phyloP scores from a whole-genome alignment of 2,888 invertebrate species.

The Aphelenchoides bicaudatus region DNA sequence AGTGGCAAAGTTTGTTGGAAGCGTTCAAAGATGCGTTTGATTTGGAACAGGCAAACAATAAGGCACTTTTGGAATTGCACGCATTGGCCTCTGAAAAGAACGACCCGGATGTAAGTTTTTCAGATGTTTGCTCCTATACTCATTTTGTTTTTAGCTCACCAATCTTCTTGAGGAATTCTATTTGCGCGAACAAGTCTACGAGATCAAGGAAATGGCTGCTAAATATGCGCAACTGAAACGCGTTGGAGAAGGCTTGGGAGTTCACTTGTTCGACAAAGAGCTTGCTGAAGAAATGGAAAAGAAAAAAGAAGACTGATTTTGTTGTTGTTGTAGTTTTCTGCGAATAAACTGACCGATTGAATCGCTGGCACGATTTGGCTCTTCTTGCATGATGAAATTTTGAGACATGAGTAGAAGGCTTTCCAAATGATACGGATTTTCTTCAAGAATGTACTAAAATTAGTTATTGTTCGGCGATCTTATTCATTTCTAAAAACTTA shows the following conservation, averaged over 20 bases:
- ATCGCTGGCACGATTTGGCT: slow-evolving; percentile 41
- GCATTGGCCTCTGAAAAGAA: slow-evolving; percentile 27
- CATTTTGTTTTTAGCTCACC: slow-evolving; percentile 27
- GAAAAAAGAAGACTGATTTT: neutral
- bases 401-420: slow-evolving; percentile 46
- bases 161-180: slow-evolving; percentile 38
- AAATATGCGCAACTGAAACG: slow-evolving; percentile 29
- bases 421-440: slow-evolving; percentile 48
- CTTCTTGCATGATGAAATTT: slow-evolving; percentile 43
- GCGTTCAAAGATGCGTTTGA: slow-evolving; percentile 31
- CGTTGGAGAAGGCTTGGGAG: slow-evolving; percentile 35
- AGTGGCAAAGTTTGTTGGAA: slow-evolving; percentile 26
- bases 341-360: slow-evolving; percentile 38
- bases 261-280: slow-evolving; percentile 34
- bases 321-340: neutral
- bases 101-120: slow-evolving; percentile 34
- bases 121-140: neutral
- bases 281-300: slow-evolving; percentile 23
- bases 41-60: slow-evolving; percentile 33
- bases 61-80: slow-evolving; percentile 31
- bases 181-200: slow-evolving; percentile 35
- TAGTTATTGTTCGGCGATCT: neutral
- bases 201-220: slow-evolving; percentile 35
- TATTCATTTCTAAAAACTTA: slow-evolving; percentile 4
- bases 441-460: slow-evolving; percentile 31